Percentiles rank a stretch among this genome's conserved stretches.
These are phyloP conservation scores for Discoglossus pictus DNA, from an alignment of 2,797 vertebrate species.

Conservation along the genomic window DNA sequence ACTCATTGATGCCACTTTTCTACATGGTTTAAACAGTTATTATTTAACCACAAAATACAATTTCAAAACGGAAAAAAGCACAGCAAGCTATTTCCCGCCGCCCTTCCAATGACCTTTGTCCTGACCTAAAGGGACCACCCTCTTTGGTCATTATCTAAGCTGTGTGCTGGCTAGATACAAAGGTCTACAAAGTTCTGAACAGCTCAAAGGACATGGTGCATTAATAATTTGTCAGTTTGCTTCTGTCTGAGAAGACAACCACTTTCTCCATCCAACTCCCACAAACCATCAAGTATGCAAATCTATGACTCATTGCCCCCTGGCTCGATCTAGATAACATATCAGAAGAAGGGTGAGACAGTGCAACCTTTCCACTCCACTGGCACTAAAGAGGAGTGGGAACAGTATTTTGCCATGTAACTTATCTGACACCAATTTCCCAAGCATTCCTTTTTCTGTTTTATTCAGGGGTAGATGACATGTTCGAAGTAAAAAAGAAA, in stretches of 20 bases:
- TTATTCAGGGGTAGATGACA: slow-evolving; percentile 6
- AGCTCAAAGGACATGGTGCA: slow-evolving; percentile 45
- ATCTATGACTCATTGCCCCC: slow-evolving; percentile 28
- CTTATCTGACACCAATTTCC: slow-evolving; percentile 8
- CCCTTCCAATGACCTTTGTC: slow-evolving; percentile 47
- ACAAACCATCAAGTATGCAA: slow-evolving; percentile 35
- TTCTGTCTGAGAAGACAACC: slow-evolving; percentile 36
- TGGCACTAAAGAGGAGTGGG: slow-evolving; percentile 20
- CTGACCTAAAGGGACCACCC: slow-evolving; percentile 47
- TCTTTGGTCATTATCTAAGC: slow-evolving; percentile 47
- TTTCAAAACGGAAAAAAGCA: not conserved
- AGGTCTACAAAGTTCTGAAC: slow-evolving; percentile 38
- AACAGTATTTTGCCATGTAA: slow-evolving; percentile 13
- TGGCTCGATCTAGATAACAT: slow-evolving; percentile 35
- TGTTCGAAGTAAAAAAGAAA: not conserved
- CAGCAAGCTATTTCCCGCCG: slow-evolving; percentile 37
- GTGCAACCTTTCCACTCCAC: slow-evolving; percentile 42
- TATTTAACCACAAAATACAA: slow-evolving; percentile 17
- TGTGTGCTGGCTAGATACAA: slow-evolving; percentile 35
- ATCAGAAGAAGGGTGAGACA: slow-evolving; percentile 38
- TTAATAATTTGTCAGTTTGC: slow-evolving; percentile 48
- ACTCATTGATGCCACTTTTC: no score
- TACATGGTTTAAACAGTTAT: slow-evolving; percentile 3
- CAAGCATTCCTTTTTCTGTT: slow-evolving; percentile 12
- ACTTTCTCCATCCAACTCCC: slow-evolving; percentile 39